Evolutionary conservation across 2,797 vertebrate species (phyloP).

Genomic region (Oryzias sinensis): DNA sequence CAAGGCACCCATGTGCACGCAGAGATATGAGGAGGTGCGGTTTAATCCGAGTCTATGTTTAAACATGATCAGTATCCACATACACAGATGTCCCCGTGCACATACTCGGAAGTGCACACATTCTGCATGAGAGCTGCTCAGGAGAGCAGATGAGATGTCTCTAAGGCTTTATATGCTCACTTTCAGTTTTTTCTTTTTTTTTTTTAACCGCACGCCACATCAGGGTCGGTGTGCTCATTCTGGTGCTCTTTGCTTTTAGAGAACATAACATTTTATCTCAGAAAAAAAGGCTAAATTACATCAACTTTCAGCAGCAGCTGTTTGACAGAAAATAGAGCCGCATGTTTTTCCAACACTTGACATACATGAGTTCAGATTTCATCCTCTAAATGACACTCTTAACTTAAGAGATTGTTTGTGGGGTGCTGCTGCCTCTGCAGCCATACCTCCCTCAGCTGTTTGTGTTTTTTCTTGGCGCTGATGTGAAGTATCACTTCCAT

Average conservation of each 20-base stretch:
- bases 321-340: too few relatives aligned
- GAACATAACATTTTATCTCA: background rate
- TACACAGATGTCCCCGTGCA: constrained; percentile 25
- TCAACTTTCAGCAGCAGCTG: too few relatives aligned
- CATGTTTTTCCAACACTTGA: too few relatives aligned
- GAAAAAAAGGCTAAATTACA: too few relatives aligned
- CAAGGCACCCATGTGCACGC: background rate
- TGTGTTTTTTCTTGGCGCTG: too few relatives aligned
- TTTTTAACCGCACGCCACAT: background rate
- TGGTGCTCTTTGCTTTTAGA: background rate
- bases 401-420: too few relatives aligned
- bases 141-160: background rate
- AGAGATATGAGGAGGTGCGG: constrained; percentile 22
- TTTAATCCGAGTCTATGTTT: constrained; percentile 38
- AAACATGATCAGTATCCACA: constrained; percentile 32
- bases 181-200: background rate
- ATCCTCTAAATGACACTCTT: too few relatives aligned
- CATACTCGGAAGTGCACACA: background rate
- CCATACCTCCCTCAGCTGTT: too few relatives aligned
- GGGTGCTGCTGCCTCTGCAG: too few relatives aligned
- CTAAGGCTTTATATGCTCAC: background rate
- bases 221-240: background rate
- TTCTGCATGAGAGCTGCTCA: background rate
- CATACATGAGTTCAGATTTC: too few relatives aligned
- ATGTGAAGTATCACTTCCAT: too few relatives aligned